Evolutionary conservation across 1,140 invertebrate species (phyloP).

Genomic region (Drosophila funebris): DNA sequence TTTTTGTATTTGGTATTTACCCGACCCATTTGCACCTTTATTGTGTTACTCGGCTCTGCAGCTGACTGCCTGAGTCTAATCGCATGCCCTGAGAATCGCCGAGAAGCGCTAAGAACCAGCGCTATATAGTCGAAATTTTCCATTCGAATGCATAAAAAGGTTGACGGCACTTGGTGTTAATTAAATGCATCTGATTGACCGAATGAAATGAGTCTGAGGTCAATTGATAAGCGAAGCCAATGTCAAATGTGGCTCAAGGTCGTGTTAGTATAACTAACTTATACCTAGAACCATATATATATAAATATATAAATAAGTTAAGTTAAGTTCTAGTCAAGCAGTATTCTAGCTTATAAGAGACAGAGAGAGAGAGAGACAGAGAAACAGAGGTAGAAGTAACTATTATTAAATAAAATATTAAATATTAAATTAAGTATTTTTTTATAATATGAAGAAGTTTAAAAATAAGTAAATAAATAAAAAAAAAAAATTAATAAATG

Average conservation of each 20-base stretch:
- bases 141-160: slow-evolving; percentile 57
- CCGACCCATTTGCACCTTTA: slow-evolving; percentile 55
- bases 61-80: no score
- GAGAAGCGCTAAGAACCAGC: slow-evolving; percentile 4
- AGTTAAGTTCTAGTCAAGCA: no score
- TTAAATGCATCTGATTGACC: slow-evolving; percentile 40
- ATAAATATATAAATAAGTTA: no score
- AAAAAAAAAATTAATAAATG: no score
- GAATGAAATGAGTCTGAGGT: slow-evolving; percentile 11
- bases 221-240: slow-evolving; percentile 43
- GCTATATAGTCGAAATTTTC: slow-evolving; percentile 43
- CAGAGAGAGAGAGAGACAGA: no score
- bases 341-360: no score
- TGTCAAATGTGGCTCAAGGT: neutral
- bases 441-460: no score
- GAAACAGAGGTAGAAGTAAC: no score
- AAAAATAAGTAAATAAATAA: no score
- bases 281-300: neutral
- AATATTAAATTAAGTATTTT: no score
- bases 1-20: slow-evolving; percentile 55
- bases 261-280: neutral
- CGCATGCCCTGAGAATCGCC: neutral
- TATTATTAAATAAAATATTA: no score
- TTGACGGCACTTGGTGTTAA: slow-evolving; percentile 31
- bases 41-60: slow-evolving; percentile 12